Conservation (phyloP, 2,888 invertebrate genomes). For the Stenurella melanura region DNA sequence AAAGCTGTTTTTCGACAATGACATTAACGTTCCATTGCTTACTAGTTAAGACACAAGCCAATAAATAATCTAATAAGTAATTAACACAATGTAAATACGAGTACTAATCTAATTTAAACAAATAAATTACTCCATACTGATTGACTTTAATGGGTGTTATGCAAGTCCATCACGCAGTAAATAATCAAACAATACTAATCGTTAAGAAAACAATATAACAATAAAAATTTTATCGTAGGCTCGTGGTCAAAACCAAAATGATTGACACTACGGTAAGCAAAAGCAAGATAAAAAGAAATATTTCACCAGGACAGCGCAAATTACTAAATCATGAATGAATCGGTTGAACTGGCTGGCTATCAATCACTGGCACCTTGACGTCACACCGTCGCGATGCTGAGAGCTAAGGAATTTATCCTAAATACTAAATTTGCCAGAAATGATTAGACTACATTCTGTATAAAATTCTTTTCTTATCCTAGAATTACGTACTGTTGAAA, state of each 20-base stretch:
- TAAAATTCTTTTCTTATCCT: too few species aligned
- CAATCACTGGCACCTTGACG: conserved; percentile 18
- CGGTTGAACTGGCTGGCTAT: not conserved
- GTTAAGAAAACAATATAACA: not conserved
- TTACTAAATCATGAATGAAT: conserved; percentile 21
- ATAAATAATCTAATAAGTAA: not conserved
- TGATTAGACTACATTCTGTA: too few species aligned
- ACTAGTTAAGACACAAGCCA: too few species aligned
- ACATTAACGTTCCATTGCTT: too few species aligned
- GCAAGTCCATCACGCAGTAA: not conserved
- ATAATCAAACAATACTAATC: not conserved
- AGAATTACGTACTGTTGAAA: too few species aligned
- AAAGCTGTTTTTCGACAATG: too few species aligned
- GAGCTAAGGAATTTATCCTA: too few species aligned
- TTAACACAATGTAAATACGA: not conserved
- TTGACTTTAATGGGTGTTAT: not conserved
- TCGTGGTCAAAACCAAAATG: not conserved
- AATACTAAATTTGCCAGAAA: too few species aligned
- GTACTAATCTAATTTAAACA: not conserved
- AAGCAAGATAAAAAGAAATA: not conserved
- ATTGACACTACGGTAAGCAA: conserved; percentile 20
- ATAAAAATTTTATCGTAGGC: not conserved
- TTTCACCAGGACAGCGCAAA: not conserved
- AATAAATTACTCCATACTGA: not conserved
- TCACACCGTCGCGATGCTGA: conserved; percentile 11